Percentiles rank a stretch among this genome's conserved stretches.
phyloP scores from a whole-genome alignment of 2,888 invertebrate genomes.

The Prosapia bicincta region DNA sequence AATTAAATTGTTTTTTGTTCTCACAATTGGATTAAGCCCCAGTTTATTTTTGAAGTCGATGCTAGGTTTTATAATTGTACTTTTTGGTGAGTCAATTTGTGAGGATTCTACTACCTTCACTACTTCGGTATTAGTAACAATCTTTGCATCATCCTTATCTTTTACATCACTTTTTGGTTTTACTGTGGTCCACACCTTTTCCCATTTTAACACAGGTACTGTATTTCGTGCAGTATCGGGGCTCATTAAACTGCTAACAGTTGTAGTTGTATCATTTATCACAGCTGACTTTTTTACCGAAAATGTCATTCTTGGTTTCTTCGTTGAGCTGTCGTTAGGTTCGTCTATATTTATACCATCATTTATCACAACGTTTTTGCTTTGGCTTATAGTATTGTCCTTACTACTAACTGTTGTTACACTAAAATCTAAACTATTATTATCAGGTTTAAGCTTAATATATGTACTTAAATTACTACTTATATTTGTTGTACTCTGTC shows the following conservation, averaged over 20 bases:
- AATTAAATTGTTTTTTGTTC: background rate
- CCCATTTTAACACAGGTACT: background rate
- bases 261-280: background rate
- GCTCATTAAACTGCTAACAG: background rate
- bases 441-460: background rate
- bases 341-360: background rate
- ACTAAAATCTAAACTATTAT: background rate
- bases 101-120: background rate
- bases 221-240: background rate
- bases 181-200: background rate
- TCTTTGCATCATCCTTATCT: background rate
- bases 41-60: background rate
- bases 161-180: background rate
- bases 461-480: background rate
- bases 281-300: background rate
- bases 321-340: background rate
- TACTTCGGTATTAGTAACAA: too few relatives aligned
- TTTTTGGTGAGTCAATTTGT: background rate
- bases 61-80: background rate
- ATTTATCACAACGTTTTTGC: background rate
- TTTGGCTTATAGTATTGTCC: background rate
- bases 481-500: conserved; percentile 22
- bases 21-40: background rate
- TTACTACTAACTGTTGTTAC: background rate
- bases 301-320: background rate